A percentile compares a stretch with the other conserved stretches of the same genome.
Evolutionary conservation across 2,113 vertebrate species (phyloP).

Genomic region (Formicarius rufipectus): DNA sequence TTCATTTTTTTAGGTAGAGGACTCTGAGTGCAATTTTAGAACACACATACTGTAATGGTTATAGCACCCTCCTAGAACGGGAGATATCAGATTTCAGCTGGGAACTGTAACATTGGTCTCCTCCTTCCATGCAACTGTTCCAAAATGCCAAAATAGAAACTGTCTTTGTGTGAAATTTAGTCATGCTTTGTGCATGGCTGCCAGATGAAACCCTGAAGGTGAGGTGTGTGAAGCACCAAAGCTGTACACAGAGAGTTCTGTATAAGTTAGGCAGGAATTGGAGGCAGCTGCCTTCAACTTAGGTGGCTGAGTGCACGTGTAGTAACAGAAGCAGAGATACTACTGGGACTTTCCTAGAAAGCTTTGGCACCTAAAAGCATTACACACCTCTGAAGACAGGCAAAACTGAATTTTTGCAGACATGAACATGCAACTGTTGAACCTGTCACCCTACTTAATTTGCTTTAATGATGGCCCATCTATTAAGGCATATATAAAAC

Average conservation of each 20-base stretch:
- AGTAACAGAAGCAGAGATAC: not conserved
- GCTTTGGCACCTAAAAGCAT: not conserved
- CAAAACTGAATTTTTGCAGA: not conserved
- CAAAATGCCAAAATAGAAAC: not conserved
- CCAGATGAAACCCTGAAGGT: conserved; percentile 2
- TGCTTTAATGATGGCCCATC: accelerated
- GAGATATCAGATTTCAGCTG: not conserved
- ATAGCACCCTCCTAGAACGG: not conserved
- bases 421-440: not conserved
- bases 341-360: not conserved
- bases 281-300: not conserved
- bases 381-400: not conserved
- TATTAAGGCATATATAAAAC: not conserved
- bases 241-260: not conserved
- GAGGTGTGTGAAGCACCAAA: not conserved
- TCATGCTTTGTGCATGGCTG: not conserved
- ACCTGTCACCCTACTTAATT: accelerated
- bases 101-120: not conserved
- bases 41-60: not conserved
- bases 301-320: not conserved
- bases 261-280: not conserved
- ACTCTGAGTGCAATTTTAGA: not conserved
- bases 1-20: not conserved
- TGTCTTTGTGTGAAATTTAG: not conserved
- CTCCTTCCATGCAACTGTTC: not conserved